Conservation (phyloP, 1,140 invertebrate genomes). For the Eumeta japonica region DNA sequence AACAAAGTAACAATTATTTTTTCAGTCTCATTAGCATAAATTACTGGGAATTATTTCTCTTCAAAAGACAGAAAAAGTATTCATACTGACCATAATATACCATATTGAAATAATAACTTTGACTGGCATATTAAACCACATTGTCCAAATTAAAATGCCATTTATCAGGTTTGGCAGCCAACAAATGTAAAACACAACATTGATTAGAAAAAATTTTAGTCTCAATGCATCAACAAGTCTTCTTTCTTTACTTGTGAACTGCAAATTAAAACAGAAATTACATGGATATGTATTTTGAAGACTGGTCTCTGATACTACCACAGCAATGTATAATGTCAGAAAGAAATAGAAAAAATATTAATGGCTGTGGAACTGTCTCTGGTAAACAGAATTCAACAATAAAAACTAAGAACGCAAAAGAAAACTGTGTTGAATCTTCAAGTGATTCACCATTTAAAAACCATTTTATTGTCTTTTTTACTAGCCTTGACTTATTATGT, state of each 20-base stretch:
- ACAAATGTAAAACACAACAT: slow-evolving; percentile 75
- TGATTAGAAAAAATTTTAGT: slow-evolving; percentile 75
- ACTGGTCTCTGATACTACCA: background rate
- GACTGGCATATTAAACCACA: slow-evolving; percentile 71
- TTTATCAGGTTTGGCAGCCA: slow-evolving; percentile 81
- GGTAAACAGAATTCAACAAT: too few relatives aligned
- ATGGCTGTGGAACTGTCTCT: too few relatives aligned
- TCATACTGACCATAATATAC: slow-evolving; percentile 77
- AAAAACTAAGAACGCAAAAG: too few relatives aligned
- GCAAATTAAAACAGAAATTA: slow-evolving; percentile 25
- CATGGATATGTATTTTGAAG: background rate
- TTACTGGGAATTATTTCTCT: too few relatives aligned
- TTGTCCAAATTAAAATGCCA: slow-evolving; percentile 71
- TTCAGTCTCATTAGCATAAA: slow-evolving; percentile 3
- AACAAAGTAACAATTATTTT: slow-evolving; percentile 7
- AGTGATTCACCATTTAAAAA: too few relatives aligned
- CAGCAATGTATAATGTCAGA: too few relatives aligned
- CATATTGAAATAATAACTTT: slow-evolving; percentile 69
- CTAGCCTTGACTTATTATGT: too few relatives aligned
- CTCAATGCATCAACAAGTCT: slow-evolving; percentile 68
- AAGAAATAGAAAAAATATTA: too few relatives aligned
- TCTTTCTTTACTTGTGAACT: slow-evolving; percentile 71
- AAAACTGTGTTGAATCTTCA: too few relatives aligned
- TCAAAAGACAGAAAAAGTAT: background rate
- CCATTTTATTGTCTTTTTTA: too few relatives aligned